Base-by-base conservation (phyloP, 2,888 invertebrate species). In the Diadegma fenestrale region DNA sequence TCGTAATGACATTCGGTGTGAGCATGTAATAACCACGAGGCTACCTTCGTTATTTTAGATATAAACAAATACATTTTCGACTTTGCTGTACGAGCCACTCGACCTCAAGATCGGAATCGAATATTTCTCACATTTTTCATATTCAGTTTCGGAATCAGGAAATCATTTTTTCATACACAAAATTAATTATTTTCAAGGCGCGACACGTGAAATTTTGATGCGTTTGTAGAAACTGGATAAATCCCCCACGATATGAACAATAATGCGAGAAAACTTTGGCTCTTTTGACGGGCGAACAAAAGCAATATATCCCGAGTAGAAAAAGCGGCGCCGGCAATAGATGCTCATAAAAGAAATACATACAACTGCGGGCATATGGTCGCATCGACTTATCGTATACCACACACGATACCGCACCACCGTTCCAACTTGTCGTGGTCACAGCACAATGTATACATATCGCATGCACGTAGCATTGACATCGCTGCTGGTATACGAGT, bases 301-400 rank as follows among this genome's bases (percentile, higher is more conserved):
- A 84, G 88, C 86, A 90, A 90, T 90, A 90, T 89, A 88, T 88
- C 86, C 61, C 69, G 68, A 73, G 61, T 68, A 54, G 75, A 77
- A 68, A 77, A 79, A 69, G 19, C 61, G 19, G 19, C 61, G 19
- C 3, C 43, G 19, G 10, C 43, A 51, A 45, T 51, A 51, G 64
- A 80, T 80, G 51, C 64, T 61, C 26, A 22, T 37, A 33, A n/a
- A 72, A 54, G 14, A 72, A 41, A 41, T 45, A 41, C 19, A 22
- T 17, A 66, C 54, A 30, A 37, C 37, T 30, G 80, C 69, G 82
- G 75, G 79, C 80, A 82, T 81, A 86, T 84, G 69, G 81, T 71
- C 72, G 80, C 78, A 66, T 78, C 61, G 73, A 71, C 79, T 75
- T 83, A 79, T 68, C 37, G 63, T 54, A 48, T 54, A 66, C 45